Conservation (phyloP, 2,113 vertebrate species). For the Silurus meridionalis region DNA sequence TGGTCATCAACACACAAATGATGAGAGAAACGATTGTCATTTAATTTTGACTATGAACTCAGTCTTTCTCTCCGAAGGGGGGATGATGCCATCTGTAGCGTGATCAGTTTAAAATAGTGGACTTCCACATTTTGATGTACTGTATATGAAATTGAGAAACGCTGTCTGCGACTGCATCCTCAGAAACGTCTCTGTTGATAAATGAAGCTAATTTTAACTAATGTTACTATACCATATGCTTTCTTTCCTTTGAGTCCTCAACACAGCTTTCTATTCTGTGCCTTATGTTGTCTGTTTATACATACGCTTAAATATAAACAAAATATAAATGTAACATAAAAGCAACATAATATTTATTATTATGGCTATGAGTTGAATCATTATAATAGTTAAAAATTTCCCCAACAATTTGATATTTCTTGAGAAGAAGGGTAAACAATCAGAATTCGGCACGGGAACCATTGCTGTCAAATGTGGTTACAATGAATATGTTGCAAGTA, state of each 20-base stretch:
- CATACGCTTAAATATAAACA: background rate
- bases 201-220: conserved; percentile 47
- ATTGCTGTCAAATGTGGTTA: conserved; percentile 28
- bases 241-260: conserved; percentile 19
- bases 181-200: conserved; percentile 40
- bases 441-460: conserved; percentile 2
- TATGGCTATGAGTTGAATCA: background rate
- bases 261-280: conserved; percentile 18
- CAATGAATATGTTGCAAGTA: conserved; percentile 43
- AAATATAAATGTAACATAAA: conserved; percentile 4
- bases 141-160: conserved; percentile 23
- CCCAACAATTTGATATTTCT: background rate
- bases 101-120: conserved; percentile 28
- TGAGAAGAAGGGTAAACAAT: conserved; percentile 1
- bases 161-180: conserved; percentile 37
- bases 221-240: conserved; percentile 43
- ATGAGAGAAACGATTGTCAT: conserved; percentile 48
- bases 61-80: conserved; percentile 17
- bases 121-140: conserved; percentile 39
- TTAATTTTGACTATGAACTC: conserved; percentile 42
- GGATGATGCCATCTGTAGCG: conserved; percentile 41
- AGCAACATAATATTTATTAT: background rate
- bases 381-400: background rate
- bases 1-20: conserved; percentile 51
- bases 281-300: background rate